A percentile compares a stretch with the other conserved stretches of the same genome.
phyloP scores from a whole-genome alignment of 2,888 invertebrate genomes.

The Altica lythri region DNA sequence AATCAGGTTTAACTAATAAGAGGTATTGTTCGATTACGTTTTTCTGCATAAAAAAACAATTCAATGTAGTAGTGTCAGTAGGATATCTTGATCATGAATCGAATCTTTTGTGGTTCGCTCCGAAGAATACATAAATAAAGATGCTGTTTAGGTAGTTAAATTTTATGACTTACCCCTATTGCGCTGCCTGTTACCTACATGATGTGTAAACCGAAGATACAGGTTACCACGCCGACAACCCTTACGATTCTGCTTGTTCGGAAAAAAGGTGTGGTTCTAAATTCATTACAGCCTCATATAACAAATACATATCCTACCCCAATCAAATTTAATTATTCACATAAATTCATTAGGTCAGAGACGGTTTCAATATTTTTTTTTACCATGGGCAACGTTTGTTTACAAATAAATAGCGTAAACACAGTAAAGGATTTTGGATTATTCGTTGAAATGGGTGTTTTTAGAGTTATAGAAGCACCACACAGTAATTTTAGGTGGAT shows the following conservation, averaged over 20 bases:
- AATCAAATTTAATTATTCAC: constrained; percentile 35
- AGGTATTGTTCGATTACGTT: background rate
- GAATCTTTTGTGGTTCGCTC: constrained; percentile 27
- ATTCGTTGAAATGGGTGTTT: too few species aligned
- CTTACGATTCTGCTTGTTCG: constrained; percentile 40
- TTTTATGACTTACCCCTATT: constrained; percentile 44
- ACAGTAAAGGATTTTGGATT: too few species aligned
- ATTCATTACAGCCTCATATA: constrained; percentile 33
- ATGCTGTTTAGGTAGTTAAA: constrained; percentile 44
- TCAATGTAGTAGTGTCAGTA: constrained; percentile 14
- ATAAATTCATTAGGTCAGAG: constrained; percentile 29
- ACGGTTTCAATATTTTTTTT: constrained; percentile 19
- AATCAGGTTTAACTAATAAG: constrained; percentile 8
- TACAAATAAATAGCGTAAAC: too few species aligned
- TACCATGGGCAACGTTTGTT: background rate
- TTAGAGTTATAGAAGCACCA: too few species aligned
- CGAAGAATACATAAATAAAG: constrained; percentile 33
- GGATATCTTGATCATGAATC: constrained; percentile 25
- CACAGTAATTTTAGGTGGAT: too few species aligned
- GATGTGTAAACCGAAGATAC: constrained; percentile 47
- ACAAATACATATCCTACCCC: constrained; percentile 28
- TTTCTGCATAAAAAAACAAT: constrained; percentile 7
- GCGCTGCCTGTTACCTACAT: constrained; percentile 46
- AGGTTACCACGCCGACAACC: constrained; percentile 42
- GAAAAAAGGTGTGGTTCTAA: constrained; percentile 38